Base-by-base conservation (phyloP, 2,113 vertebrate species). In the Lophius piscatorius region DNA sequence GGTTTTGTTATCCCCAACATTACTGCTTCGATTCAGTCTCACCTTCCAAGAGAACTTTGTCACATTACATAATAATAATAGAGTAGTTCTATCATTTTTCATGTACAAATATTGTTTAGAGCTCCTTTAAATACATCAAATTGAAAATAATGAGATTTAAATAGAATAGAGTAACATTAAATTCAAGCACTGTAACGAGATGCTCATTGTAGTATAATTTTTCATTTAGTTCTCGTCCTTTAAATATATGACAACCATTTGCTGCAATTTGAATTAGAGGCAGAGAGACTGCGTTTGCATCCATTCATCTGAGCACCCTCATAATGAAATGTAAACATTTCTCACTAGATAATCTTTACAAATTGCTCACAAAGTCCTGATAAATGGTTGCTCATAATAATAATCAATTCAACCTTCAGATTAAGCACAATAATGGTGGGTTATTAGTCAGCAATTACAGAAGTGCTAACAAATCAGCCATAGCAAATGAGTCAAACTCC, bases 371-470 rank as follows among this genome's bases (percentile, higher is more conserved):
- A 18, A 36, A 51, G 39, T 8, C 0, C 48, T 34, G 12, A 18
- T 40, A 21, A 39, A 47, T 13, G 21, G 18, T 24, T 20, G 28
- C 10, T 44, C 14, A 12, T 38, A 13, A 56, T 38, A 13, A 56
- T 31, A 45, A 70, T 48, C 50, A 57, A 16, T 20, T 57, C 16
- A 31, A 46, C 28, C 20, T 28, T 20, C 17, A 50, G 28, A 50
- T 67, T 9, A 47, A 26, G 18, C 35, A 9, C 17, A 50, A 17
- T 28, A 20, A 10, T 24, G 44, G 35, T 33, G 26, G 26, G 49
- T 18, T 29, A n/a, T 29, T 6, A 23, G 36, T 13, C 16, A 36
- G 29, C 23, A 8, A 33, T 59, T 44, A 41, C 13, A n/a, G 24
- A 41, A 34, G 42, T 22, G 34, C 31, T 23, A 14, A 49, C 20